Percentiles rank a stretch among this genome's conserved stretches.
Conservation (phyloP, 2,113 vertebrate species). For the Neopipo cinnamomea region DNA sequence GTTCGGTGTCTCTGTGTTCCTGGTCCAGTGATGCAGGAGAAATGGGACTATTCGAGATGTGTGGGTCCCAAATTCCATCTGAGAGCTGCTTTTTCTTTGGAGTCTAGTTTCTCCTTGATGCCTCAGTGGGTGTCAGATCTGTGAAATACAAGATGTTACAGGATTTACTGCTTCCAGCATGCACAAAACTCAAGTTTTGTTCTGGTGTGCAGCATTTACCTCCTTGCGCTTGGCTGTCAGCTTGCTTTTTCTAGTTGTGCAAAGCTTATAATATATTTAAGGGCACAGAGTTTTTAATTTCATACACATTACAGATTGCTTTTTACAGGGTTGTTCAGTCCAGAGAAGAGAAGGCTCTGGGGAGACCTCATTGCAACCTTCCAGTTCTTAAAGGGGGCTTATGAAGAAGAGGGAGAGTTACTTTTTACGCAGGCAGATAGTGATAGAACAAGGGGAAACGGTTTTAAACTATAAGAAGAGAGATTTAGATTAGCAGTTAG, state of each 20-base stretch:
- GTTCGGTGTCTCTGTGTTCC: not conserved
- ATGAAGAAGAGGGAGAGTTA: not conserved
- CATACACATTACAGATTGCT: not conserved
- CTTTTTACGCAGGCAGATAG: not conserved
- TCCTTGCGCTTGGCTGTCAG: not conserved
- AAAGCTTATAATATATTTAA: not conserved
- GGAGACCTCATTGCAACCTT: not conserved
- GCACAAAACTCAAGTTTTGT: not conserved
- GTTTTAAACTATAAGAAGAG: not conserved
- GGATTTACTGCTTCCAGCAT: not conserved
- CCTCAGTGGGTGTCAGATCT: not conserved
- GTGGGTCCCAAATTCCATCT: not conserved
- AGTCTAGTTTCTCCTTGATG: not conserved
- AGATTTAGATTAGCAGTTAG: not conserved
- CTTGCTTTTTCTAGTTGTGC: not conserved
- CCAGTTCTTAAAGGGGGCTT: not conserved
- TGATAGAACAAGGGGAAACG: not conserved
- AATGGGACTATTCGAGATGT: not conserved
- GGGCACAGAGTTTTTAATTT: not conserved
- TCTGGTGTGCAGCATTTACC: not conserved
- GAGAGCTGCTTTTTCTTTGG: not conserved
- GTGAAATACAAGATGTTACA: not conserved
- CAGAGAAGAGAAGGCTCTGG: not conserved
- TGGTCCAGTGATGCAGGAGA: not conserved
- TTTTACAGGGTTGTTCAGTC: not conserved